Base-by-base conservation (phyloP, 1,140 invertebrate genomes). In the Papilio aristodemus region DNA sequence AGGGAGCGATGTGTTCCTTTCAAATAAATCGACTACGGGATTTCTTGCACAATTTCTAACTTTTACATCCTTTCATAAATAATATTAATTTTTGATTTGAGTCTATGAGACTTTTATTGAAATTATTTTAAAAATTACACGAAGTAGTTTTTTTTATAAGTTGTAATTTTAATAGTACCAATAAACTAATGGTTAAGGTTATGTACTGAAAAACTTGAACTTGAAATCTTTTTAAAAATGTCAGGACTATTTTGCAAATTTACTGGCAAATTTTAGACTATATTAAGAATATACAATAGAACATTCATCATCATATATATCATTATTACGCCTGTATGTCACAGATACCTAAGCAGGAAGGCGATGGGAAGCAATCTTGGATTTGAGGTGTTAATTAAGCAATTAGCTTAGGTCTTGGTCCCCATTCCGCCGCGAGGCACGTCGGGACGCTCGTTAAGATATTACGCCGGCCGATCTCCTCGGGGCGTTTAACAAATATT, bases 1-100 rank as follows among this genome's bases (percentile, higher is more conserved):
- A 71, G 73, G 77, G 77, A 81, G 76, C 80, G 82, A 85, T 85
- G 83, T 84, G 81, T 87, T 80, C 81, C 78, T 76, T 78, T 75
- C 73, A 80, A 86, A 84, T 85, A 84, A 83, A 84, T 87, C 79
- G 78, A 81, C 73, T 76, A 76, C 74, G 60, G 75, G 71, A 79
- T 75, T 82, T 75, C 75, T 78, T 62, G 66, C 38, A 69, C 72
- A 75, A 72, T 70, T 69, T 71, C 25, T 17, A 38, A 63, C 14
- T 50, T 67, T 70, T 69, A 68, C 60, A 59, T 36, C 25, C 46
- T n/a, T n/a, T n/a, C 63, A 50, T 36, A 10, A 66, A 36, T 66
- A 32, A 46, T 14, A 43, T 4, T 17, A 19, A 64, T 46, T 46
- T 46, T 50, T 50, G 32, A 46, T 50, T 39, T 66, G 5, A 10